Percentiles rank a stretch among this genome's conserved stretches.
These are phyloP conservation scores for Poliocrania exsul DNA, from an alignment of 2,797 vertebrate genomes.

Conservation along the genomic window DNA sequence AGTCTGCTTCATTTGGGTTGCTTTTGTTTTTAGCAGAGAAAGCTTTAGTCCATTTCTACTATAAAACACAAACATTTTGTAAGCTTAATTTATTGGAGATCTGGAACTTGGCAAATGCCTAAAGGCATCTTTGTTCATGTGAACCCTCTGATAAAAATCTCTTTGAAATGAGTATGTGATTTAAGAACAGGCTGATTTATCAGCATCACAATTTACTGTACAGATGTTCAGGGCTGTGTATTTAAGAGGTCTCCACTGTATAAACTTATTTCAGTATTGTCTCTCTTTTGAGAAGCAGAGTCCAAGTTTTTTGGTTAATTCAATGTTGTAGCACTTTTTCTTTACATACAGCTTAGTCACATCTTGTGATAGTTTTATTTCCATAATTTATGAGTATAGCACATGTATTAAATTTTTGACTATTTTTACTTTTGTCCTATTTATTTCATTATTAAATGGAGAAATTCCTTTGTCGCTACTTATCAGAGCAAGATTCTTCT, in stretches of 20 bases:
- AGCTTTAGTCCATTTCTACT: background rate
- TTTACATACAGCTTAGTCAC: slow-evolving; percentile 46
- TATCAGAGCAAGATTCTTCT: slow-evolving; percentile 32
- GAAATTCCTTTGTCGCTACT: slow-evolving; percentile 42
- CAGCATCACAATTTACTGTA: slow-evolving; percentile 15
- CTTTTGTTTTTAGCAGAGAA: slow-evolving; percentile 26
- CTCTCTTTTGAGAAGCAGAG: slow-evolving; percentile 42
- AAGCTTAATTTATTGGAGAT: slow-evolving; percentile 35
- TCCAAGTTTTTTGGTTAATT: slow-evolving; percentile 15
- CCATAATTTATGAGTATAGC: slow-evolving; percentile 67
- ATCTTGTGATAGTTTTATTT: slow-evolving; percentile 56
- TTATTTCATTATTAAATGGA: slow-evolving; percentile 69
- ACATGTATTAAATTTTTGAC: slow-evolving; percentile 69
- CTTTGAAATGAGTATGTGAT: slow-evolving; percentile 34
- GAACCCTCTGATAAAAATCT: slow-evolving; percentile 41
- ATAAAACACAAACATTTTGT: background rate
- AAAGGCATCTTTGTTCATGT: slow-evolving; percentile 27
- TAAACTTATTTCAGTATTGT: slow-evolving; percentile 53
- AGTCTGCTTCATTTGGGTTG: slow-evolving; percentile 4
- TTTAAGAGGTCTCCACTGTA: slow-evolving; percentile 67
- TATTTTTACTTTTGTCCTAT: slow-evolving; percentile 73
- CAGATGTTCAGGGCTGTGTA: slow-evolving; percentile 41
- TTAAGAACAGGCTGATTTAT: slow-evolving; percentile 31
- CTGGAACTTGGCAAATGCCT: slow-evolving; percentile 31
- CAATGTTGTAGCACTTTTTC: slow-evolving; percentile 54